These are phyloP conservation scores for Rafetus swinhoei DNA, from an alignment of 2,113 vertebrate genomes.

Conservation along the genomic window DNA sequence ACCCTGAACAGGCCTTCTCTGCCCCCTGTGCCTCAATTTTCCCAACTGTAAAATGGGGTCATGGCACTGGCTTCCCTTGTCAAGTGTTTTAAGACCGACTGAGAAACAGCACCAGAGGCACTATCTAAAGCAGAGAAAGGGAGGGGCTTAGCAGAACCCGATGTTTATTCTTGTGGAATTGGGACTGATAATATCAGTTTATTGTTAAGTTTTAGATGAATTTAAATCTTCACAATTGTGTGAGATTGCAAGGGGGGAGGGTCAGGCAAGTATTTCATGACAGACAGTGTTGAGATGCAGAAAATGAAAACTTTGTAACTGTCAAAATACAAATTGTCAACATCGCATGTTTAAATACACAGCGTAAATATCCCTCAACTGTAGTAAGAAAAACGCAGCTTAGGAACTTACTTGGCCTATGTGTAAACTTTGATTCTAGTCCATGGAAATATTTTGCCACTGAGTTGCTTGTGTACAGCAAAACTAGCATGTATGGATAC, in stretches of 20 bases:
- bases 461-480: neutral
- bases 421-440: neutral
- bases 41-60: neutral
- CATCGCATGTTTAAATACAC: neutral
- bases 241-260: neutral
- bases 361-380: neutral
- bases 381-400: neutral
- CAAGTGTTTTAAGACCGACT: neutral
- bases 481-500: neutral
- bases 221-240: neutral
- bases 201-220: neutral
- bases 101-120: neutral
- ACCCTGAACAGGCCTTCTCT: neutral
- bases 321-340: neutral
- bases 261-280: neutral
- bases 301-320: neutral
- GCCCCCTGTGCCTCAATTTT: neutral
- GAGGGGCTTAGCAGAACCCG: no score
- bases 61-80: neutral
- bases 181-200: no score
- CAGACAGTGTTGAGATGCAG: neutral
- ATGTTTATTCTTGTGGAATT: no score
- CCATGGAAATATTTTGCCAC: neutral
- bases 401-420: neutral
- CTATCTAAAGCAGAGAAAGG: neutral